A percentile compares a stretch with the other conserved stretches of the same genome.
Evolutionary conservation across 2,888 invertebrate species (phyloP).

Genomic region (Pocota personata): DNA sequence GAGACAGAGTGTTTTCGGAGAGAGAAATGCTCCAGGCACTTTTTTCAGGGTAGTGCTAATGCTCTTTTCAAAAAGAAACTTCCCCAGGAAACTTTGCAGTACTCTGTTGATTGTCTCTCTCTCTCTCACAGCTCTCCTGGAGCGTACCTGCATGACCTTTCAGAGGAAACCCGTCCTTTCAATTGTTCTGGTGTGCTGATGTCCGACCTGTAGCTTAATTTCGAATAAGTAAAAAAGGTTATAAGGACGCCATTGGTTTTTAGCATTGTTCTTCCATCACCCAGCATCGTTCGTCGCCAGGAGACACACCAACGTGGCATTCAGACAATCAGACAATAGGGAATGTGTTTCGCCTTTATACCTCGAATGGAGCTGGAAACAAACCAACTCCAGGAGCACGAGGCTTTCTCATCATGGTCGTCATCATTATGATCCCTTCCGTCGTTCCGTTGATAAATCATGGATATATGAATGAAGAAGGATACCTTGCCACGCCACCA

Average conservation of each 20-base stretch:
- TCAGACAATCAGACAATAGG: slow-evolving; percentile 18
- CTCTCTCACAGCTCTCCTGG: slow-evolving; percentile 13
- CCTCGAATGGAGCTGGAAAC: neutral
- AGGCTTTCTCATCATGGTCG: slow-evolving; percentile 11
- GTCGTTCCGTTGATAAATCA: slow-evolving; percentile 16
- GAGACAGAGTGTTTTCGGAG: neutral
- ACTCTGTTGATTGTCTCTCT: neutral
- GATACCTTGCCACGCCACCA: neutral
- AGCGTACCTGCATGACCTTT: slow-evolving; percentile 8
- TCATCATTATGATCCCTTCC: slow-evolving; percentile 19
- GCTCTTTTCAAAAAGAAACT: too few relatives aligned
- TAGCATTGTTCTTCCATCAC: neutral
- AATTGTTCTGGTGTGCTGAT: neutral
- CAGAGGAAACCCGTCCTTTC: neutral
- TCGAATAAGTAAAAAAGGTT: slow-evolving; percentile 6
- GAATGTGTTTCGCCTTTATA: neutral
- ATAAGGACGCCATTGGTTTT: neutral
- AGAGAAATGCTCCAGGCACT: neutral
- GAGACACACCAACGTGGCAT: neutral
- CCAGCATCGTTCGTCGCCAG: neutral
- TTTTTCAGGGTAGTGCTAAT: neutral
- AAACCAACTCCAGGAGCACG: neutral
- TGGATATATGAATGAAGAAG: neutral
- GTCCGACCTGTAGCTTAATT: slow-evolving; percentile 42
- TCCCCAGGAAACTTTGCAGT: neutral